Conservation (phyloP, 2,888 invertebrate species). For the Macropis europaea region DNA sequence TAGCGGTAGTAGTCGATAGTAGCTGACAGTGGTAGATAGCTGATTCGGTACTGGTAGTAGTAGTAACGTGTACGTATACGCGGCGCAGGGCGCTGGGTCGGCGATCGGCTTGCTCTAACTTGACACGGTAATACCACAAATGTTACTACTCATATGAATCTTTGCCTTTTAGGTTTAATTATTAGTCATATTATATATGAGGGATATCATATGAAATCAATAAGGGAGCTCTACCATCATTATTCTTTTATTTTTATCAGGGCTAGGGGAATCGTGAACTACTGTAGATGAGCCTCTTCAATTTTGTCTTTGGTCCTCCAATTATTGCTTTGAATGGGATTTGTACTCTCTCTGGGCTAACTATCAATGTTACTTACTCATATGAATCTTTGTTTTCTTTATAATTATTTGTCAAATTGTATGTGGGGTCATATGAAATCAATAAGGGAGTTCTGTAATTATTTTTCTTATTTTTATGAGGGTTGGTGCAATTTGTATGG, state of each 20-base stretch:
- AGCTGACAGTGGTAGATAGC: constrained; percentile 75
- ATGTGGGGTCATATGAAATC: no score
- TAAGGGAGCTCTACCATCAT: no score
- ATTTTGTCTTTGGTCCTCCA: no score
- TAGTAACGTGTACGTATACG: constrained; percentile 79
- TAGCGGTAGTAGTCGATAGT: constrained; percentile 75
- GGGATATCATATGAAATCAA: constrained; percentile 44
- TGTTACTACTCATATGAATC: constrained; percentile 51
- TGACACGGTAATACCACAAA: constrained; percentile 75
- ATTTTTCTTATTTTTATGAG: no score
- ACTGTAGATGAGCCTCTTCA: no score
- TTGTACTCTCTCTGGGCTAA: no score
- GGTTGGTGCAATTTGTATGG: no score
- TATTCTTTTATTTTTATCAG: neutral
- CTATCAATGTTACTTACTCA: no score
- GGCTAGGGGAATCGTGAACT: neutral
- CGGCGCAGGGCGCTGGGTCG: constrained; percentile 78
- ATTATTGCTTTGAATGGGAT: no score
- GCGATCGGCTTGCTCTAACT: constrained; percentile 79
- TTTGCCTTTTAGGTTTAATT: neutral
- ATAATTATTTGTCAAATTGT: no score
- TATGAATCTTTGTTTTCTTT: no score
- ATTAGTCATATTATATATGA: constrained; percentile 60
- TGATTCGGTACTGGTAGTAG: constrained; percentile 74
- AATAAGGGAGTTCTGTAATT: no score